phyloP scores from a whole-genome alignment of 1,140 invertebrate species.

The Trichonephila inaurata region DNA sequence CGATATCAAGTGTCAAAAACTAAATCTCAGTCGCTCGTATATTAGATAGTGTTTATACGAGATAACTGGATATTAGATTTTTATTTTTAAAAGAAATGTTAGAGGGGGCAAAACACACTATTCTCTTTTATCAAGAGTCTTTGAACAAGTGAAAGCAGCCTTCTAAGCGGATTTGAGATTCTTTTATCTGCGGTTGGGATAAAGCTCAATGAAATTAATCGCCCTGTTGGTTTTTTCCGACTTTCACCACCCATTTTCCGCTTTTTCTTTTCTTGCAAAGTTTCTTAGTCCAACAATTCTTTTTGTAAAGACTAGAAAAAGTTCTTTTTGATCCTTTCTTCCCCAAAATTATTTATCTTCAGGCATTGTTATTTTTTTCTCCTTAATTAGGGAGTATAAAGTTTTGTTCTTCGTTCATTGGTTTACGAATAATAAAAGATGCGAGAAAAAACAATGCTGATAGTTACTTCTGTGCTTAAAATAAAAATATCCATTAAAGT shows the following conservation, averaged over 20 bases:
- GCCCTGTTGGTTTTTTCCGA: neutral
- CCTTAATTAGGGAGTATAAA: neutral
- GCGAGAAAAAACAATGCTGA: no score
- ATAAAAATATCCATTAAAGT: no score
- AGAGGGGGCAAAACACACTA: neutral
- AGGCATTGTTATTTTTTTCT: neutral
- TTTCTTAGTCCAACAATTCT: neutral
- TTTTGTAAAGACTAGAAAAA: neutral
- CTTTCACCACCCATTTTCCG: neutral
- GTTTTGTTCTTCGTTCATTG: neutral
- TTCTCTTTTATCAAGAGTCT: neutral
- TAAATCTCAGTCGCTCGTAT: no score
- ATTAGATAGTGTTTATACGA: no score
- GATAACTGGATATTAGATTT: no score
- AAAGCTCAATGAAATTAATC: constrained; percentile 15
- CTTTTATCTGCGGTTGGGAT: constrained; percentile 6
- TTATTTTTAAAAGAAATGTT: neutral
- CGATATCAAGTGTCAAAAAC: no score
- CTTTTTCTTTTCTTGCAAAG: neutral
- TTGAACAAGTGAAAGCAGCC: neutral
- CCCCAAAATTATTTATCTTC: neutral
- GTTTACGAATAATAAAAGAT: no score
- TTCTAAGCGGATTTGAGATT: neutral
- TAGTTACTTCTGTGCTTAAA: no score
- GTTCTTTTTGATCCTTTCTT: neutral